phyloP scores from a whole-genome alignment of 2,113 vertebrate species.

The Cephalopholis sonnerati region DNA sequence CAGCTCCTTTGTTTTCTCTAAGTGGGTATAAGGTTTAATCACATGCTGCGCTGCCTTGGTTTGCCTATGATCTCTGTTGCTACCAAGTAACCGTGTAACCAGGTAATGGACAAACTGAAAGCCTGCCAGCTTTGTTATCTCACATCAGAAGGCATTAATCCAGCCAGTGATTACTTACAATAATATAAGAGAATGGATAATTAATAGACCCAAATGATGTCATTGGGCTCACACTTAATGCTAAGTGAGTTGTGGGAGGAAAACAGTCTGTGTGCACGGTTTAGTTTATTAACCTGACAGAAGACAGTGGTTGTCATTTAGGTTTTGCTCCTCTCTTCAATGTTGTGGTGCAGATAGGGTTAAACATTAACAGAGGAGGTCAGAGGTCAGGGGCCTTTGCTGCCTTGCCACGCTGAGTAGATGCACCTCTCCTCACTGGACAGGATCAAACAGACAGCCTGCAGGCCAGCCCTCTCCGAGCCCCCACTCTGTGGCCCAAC shows the following conservation, averaged over 20 bases:
- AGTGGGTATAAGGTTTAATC: conserved; percentile 37
- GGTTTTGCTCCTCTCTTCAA: not conserved
- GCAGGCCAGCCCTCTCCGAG: not conserved
- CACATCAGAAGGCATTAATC: conserved; percentile 22
- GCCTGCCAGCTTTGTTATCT: conserved; percentile 47
- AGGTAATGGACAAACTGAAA: conserved; percentile 60
- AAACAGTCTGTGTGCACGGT: not conserved
- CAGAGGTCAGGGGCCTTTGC: conserved; percentile 55
- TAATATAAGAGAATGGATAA: conserved; percentile 32
- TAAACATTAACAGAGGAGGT: conserved; percentile 72
- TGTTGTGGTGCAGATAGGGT: conserved; percentile 33
- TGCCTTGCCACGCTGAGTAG: conserved; percentile 36
- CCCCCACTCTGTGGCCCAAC: not conserved
- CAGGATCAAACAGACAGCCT: conserved; percentile 46
- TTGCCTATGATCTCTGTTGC: conserved; percentile 29
- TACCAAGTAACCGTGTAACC: conserved; percentile 57
- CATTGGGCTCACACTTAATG: conserved; percentile 1
- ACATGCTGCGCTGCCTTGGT: conserved; percentile 18
- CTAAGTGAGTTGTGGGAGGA: not conserved
- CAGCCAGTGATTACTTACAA: conserved; percentile 4
- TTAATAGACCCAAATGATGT: conserved; percentile 10
- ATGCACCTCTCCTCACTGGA: conserved; percentile 33
- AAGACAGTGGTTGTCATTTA: not conserved
- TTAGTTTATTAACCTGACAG: not conserved
- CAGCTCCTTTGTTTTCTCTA: conserved; percentile 46